Evolutionary conservation across 2,113 vertebrate species (phyloP).

Genomic region (Cinclus cinclus): DNA sequence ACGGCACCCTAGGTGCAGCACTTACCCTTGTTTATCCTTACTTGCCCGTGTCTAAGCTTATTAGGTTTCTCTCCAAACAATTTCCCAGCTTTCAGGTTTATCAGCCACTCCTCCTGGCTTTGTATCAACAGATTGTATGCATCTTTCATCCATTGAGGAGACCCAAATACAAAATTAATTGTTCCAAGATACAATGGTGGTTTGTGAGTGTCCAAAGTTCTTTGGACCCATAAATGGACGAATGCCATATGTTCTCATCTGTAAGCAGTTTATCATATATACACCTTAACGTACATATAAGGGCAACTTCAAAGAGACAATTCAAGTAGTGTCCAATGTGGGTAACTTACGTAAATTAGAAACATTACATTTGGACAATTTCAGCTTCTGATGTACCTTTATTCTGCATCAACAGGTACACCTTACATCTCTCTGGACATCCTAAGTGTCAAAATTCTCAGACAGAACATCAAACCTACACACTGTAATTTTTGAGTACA

Average conservation of each 20-base stretch:
- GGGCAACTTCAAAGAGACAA: neutral
- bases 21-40: neutral
- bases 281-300: rapidly evolving
- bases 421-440: neutral
- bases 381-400: neutral
- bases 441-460: neutral
- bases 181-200: neutral
- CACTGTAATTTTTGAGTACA: neutral
- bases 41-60: neutral
- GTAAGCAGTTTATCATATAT: neutral
- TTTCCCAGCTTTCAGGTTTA: neutral
- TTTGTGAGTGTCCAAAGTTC: neutral
- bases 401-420: neutral
- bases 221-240: neutral
- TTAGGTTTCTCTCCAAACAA: neutral
- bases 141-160: neutral
- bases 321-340: neutral
- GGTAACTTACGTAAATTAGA: neutral
- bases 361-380: neutral
- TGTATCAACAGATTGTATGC: neutral
- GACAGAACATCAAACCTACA: neutral
- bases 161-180: neutral
- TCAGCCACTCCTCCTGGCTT: neutral
- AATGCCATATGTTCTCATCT: neutral
- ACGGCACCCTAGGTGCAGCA: neutral